Percentiles rank a stretch among this genome's conserved stretches.
Conservation (phyloP, 2,113 vertebrate genomes). For the Gorsachius goisagi region DNA sequence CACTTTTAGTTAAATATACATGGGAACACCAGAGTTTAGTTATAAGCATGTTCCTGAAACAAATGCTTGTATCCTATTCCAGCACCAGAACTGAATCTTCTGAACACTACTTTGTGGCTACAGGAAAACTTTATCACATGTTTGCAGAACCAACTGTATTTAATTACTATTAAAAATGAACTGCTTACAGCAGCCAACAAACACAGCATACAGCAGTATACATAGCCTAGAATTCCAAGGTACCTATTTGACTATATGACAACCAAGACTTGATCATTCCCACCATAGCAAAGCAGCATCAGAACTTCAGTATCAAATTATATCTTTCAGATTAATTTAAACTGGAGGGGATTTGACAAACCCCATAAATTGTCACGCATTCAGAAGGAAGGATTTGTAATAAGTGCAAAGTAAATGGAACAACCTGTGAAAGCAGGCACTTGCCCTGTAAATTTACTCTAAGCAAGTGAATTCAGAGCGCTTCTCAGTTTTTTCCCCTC, state of each 20-base stretch:
- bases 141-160: background rate
- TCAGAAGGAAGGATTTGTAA: background rate
- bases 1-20: background rate
- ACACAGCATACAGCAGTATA: background rate
- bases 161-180: background rate
- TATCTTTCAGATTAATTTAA: background rate
- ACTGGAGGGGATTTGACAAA: background rate
- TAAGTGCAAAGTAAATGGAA: background rate
- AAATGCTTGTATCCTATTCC: background rate
- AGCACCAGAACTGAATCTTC: background rate
- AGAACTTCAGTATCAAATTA: background rate
- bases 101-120: background rate
- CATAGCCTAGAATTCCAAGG: background rate
- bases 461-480: background rate
- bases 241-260: background rate
- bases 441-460: background rate
- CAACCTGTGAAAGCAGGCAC: background rate
- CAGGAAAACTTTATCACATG: background rate
- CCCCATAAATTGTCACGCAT: rapidly evolving
- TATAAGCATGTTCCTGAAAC: background rate
- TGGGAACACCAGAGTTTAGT: background rate
- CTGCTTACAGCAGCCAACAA: background rate
- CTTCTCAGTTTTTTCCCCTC: background rate
- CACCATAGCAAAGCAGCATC: background rate
- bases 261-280: background rate